Base-by-base conservation (phyloP, 2,888 invertebrate species). In the Cynaeus angustus region DNA sequence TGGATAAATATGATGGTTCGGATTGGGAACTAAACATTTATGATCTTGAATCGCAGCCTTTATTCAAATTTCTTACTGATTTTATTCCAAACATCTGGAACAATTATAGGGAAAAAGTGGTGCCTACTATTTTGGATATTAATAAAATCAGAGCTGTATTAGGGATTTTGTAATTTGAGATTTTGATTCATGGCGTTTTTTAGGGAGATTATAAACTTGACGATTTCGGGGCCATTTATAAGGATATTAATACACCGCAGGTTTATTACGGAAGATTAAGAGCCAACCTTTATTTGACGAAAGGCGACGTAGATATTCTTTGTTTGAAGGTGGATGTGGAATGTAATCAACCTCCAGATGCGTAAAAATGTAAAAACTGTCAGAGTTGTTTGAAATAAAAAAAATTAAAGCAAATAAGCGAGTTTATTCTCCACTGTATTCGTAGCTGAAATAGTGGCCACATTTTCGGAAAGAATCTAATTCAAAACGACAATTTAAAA, bases 31-130 rank as follows among this genome's bases (percentile, higher is more conserved):
- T 1, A 6, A 10, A 6, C 5, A 12, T n/a, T 10, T n/a, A n/a
- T 12, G 41, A 12, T 3, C 3, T 41, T 41, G 41, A 41, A 13
- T 3, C 4, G 3, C 10, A 41, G n/a, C 41, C 41, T 3, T 6
- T 13, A 1, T 41, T 41, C 10, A 41, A 41, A 12, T n/a, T 41
- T n/a, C n/a, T 41, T 7, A 41, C 4, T 10, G 41, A 41, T 12
- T 41, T 41, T 12, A 13, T 41, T 41, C 13, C 41, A 13, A 10
- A 1, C 41, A 41, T 41, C 12, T 41, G 41, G 41, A 41, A 41
- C 1, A 10, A 41, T 10, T 41, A n/a, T 12, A 41, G 41, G 6
- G 41, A 41, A 41, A 7, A 41, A 41, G 41, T 13, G 2, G n/a
- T 12, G n/a, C 41, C 33, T 33, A 1, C 2, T 9, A 33, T 33